Percentiles rank a stretch among this genome's conserved stretches.
Evolutionary conservation across 2,113 vertebrate species (phyloP).

Genomic region (Ploceus nigricollis): DNA sequence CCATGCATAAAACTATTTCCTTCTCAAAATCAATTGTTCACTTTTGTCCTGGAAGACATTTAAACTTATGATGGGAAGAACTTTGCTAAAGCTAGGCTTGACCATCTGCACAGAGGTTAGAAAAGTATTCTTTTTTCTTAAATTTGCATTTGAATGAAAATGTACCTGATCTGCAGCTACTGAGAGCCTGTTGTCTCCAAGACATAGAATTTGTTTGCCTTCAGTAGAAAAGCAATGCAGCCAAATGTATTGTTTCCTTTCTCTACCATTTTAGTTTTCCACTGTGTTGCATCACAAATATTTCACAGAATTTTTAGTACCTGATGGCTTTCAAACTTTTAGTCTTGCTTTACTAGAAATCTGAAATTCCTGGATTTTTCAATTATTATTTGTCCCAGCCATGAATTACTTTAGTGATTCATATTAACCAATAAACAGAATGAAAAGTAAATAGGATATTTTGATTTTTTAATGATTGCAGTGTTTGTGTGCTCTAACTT

Average conservation of each 20-base stretch:
- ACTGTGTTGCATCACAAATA: accelerated
- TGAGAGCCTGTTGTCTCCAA: not conserved
- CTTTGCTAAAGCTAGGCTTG: not conserved
- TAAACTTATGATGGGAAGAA: not conserved
- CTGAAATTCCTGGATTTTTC: not conserved
- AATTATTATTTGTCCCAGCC: not conserved
- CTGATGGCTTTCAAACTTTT: not conserved
- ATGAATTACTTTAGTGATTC: not conserved
- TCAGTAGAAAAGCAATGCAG: not conserved
- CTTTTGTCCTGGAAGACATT: not conserved
- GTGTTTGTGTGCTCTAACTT: not conserved
- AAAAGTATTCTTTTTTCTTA: not conserved
- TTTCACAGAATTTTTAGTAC: not conserved
- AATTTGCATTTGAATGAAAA: not conserved
- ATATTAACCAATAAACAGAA: not conserved
- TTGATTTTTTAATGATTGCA: not conserved
- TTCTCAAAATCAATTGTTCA: accelerated
- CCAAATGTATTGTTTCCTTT: not conserved
- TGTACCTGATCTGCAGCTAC: not conserved
- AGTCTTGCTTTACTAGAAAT: not conserved
- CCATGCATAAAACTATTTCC: not conserved
- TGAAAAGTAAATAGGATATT: not conserved
- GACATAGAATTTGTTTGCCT: not conserved
- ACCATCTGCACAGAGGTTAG: not conserved
- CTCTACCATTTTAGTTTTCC: not conserved